phyloP scores from a whole-genome alignment of 2,888 invertebrate species.

The Leuctra nigra region DNA sequence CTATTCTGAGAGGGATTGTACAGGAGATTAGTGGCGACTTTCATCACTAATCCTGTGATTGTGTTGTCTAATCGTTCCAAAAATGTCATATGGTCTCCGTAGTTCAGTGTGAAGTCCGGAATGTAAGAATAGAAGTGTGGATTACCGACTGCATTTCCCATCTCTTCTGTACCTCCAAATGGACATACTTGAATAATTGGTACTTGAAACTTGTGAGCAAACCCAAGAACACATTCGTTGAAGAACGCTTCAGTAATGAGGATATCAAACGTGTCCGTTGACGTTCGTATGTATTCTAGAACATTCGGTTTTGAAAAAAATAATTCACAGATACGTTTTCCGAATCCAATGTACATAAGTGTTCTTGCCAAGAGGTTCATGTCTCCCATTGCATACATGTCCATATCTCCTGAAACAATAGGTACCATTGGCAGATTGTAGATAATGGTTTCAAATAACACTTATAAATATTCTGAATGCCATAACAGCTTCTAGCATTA shows the following conservation, averaged over 20 bases:
- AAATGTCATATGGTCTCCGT: slow-evolving; percentile 43
- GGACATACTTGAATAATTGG: slow-evolving; percentile 40
- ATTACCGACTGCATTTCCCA: slow-evolving; percentile 44
- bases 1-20: slow-evolving; percentile 19
- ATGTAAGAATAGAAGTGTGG: slow-evolving; percentile 45
- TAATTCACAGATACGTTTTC: not conserved
- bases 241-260: slow-evolving; percentile 23
- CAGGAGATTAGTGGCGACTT: not conserved
- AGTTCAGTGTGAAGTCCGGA: slow-evolving; percentile 45
- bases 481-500: too few species aligned
- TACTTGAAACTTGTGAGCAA: slow-evolving; percentile 24
- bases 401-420: not conserved
- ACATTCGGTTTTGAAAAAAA: not conserved
- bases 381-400: not conserved
- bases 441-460: too few species aligned
- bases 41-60: slow-evolving; percentile 27
- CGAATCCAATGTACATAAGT: slow-evolving; percentile 7
- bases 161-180: slow-evolving; percentile 41
- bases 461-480: too few species aligned
- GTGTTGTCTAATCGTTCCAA: slow-evolving; percentile 43
- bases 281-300: slow-evolving; percentile 16
- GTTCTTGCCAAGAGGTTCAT: not conserved
- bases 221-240: slow-evolving; percentile 24
- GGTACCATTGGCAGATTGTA: too few species aligned
- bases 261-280: slow-evolving; percentile 23